Conservation (phyloP, 2,113 vertebrate genomes). For the Cyprinodon brontotheroides region DNA sequence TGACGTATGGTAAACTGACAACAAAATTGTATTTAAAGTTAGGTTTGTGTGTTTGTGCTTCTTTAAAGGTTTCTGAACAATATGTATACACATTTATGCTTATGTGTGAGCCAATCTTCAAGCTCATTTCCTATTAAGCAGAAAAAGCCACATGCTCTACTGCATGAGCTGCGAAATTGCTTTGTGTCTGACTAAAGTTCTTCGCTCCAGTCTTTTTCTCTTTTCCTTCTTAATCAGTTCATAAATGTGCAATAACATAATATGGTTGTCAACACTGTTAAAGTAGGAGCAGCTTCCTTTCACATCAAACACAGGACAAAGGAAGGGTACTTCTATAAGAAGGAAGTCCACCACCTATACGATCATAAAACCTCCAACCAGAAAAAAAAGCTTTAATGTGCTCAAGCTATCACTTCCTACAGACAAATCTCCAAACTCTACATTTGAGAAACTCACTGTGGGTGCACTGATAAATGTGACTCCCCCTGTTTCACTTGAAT, state of each 20-base stretch:
- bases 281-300: slow-evolving; percentile 64
- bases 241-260: slow-evolving; percentile 76
- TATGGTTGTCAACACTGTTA: slow-evolving; percentile 65
- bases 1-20: too few species aligned
- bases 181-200: slow-evolving; percentile 80
- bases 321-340: slow-evolving; percentile 58
- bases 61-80: slow-evolving; percentile 30
- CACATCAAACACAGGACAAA: slow-evolving; percentile 69
- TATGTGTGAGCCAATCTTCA: slow-evolving; percentile 66
- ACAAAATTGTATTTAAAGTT: too few species aligned
- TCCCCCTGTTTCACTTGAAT: slow-evolving; percentile 43
- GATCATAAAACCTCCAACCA: neutral
- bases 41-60: slow-evolving; percentile 18
- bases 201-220: slow-evolving; percentile 53
- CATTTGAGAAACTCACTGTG: slow-evolving; percentile 58
- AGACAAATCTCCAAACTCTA: slow-evolving; percentile 62
- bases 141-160: slow-evolving; percentile 75
- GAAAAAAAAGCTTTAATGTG: slow-evolving; percentile 66
- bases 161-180: slow-evolving; percentile 75
- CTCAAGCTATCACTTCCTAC: slow-evolving; percentile 48
- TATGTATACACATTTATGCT: slow-evolving; percentile 38
- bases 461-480: slow-evolving; percentile 63
- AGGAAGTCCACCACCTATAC: slow-evolving; percentile 3
- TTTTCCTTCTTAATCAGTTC: slow-evolving; percentile 55
- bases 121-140: slow-evolving; percentile 74